Evolutionary conservation across 2,888 invertebrate species (phyloP).

Genomic region (Cryptocephalus moraei): DNA sequence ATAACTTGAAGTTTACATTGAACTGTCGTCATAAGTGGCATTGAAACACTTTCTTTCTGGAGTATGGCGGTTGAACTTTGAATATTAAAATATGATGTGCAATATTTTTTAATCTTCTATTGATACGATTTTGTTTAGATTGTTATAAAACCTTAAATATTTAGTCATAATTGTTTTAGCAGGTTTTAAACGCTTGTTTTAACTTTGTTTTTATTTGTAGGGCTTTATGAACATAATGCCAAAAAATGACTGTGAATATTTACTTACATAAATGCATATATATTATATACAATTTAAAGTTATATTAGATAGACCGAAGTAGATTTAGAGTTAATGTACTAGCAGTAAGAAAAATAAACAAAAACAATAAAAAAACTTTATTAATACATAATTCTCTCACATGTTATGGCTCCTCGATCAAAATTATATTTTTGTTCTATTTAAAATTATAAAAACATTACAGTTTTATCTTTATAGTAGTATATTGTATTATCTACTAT

Average conservation of each 20-base stretch:
- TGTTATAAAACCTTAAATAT: conserved; percentile 1
- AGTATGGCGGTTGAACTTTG: too few relatives aligned
- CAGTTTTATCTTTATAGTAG: conserved; percentile 15
- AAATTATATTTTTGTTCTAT: conserved; percentile 15
- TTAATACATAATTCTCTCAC: conserved; percentile 19
- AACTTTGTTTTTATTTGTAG: conserved; percentile 14
- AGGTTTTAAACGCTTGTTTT: conserved; percentile 3
- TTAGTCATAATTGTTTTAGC: background rate
- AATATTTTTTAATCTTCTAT: background rate
- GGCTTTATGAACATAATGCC: conserved; percentile 32
- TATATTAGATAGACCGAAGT: conserved; percentile 25
- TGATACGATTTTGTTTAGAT: conserved; percentile 6
- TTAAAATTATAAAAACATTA: conserved; percentile 11
- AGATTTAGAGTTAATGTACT: conserved; percentile 26
- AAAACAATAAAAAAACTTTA: conserved; percentile 17
- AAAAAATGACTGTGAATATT: conserved; percentile 39
- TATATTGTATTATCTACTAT: conserved; percentile 14
- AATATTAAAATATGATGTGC: background rate
- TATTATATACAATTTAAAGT: conserved; percentile 33
- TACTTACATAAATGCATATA: conserved; percentile 16
- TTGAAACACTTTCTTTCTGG: too few relatives aligned
- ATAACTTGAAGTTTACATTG: too few relatives aligned
- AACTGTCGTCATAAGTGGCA: too few relatives aligned
- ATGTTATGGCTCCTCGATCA: conserved; percentile 17
- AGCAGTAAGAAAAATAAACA: conserved; percentile 21